phyloP scores from a whole-genome alignment of 2,113 vertebrate genomes.

The Bungarus multicinctus region DNA sequence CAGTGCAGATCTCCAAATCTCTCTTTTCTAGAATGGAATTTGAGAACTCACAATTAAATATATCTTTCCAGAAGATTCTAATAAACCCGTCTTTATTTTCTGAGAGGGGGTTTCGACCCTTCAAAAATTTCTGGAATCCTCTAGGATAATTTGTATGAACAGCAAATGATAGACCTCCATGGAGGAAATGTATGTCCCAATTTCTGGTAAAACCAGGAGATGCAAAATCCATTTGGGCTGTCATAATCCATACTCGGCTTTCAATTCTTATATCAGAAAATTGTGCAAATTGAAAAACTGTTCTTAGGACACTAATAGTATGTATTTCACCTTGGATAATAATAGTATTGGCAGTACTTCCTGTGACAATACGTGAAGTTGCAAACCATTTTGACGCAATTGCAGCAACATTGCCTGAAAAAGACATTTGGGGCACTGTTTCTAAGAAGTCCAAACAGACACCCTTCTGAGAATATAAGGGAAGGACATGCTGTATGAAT shows the following conservation, averaged over 20 bases:
- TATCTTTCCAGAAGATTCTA: too few relatives aligned
- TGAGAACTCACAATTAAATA: background rate
- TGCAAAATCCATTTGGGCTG: background rate
- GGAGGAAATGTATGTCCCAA: background rate
- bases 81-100: too few relatives aligned
- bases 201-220: background rate
- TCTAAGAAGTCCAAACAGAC: background rate
- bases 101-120: too few relatives aligned
- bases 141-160: background rate
- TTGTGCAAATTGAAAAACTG: too few relatives aligned
- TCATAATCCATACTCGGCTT: too few relatives aligned
- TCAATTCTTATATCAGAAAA: too few relatives aligned
- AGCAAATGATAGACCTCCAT: background rate
- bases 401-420: background rate
- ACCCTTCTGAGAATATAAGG: background rate
- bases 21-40: background rate
- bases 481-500: background rate
- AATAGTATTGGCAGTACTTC: background rate
- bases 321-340: background rate
- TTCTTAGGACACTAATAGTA: background rate
- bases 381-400: background rate
- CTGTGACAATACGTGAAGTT: background rate
- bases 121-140: background rate
- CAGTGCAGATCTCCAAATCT: background rate
- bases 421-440: background rate